Percentiles rank a stretch among this genome's conserved stretches.
Evolutionary conservation across 2,113 vertebrate species (phyloP).

Genomic region (Tiliqua scincoides): DNA sequence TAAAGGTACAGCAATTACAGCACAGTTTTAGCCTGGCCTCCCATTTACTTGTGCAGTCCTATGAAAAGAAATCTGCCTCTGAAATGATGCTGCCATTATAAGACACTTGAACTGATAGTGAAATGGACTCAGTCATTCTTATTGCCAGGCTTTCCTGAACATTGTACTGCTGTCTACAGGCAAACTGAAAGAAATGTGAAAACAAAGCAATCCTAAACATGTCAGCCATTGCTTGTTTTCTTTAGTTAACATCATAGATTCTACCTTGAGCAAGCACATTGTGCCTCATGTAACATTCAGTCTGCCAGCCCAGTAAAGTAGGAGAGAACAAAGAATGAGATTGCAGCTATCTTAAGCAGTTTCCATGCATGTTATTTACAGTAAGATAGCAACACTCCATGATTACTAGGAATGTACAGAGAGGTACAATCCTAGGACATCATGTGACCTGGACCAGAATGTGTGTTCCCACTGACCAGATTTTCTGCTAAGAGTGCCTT

Average conservation of each 20-base stretch:
- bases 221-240: neutral
- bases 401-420: no score
- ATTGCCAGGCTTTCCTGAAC: neutral
- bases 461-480: no score
- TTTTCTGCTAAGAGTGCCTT: no score
- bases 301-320: neutral
- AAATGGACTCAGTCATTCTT: neutral
- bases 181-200: neutral
- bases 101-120: neutral
- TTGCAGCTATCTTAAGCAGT: neutral
- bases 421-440: no score
- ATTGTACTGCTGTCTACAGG: neutral
- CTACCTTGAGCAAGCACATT: neutral
- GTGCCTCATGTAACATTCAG: neutral
- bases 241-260: neutral
- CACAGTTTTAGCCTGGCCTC: neutral
- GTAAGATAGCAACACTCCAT: neutral
- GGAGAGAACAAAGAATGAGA: neutral
- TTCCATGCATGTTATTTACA: neutral
- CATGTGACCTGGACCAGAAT: no score
- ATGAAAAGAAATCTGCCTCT: neutral
- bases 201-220: neutral
- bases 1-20: no score
- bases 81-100: neutral
- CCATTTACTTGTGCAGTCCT: neutral